Evolutionary conservation across 2,888 invertebrate species (phyloP), one percentile per base, ranked within the genome.

Genomic region (Acleris laterana): DNA sequence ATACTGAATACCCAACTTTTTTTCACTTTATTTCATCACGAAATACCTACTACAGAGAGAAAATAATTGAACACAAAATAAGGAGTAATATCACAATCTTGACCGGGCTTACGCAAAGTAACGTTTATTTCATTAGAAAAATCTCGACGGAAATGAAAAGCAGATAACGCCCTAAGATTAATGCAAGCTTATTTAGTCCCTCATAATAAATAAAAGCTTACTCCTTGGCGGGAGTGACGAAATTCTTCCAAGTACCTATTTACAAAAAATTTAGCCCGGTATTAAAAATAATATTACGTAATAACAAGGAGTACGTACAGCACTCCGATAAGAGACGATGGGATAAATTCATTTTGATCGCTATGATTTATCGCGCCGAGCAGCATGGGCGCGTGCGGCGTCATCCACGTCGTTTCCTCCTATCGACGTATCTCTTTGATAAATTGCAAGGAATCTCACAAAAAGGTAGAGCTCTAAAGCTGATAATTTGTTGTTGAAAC

Each of bases 391-490:
- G 80, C 77, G 77, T 80, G 81, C 83, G 80, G 74, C 81, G 85
- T 87, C 86, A 85, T 88, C 83, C 82, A 81, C 79, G 79, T 75
- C 74, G 76, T 76, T 79, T 77, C 82, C 79, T 77, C 77, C 71
- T 75, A 72, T 77, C 76, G 80, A 83, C 84, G 78, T 87, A 88
- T 88, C 84, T 81, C 70, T 79, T 77, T 89, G 87, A 90, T 88
- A 86, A 86, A 89, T 90, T 85, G 80, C 85, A 79, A 80, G 78
- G 81, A 83, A 86, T 83, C 78, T 84, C 77, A 75, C 76, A 79
- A 83, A 79, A 79, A 80, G 80, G 80, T 82, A 72, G 82, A 83
- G 79, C 78, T 79, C 73, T 78, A 75, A 80, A 80, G 13, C 38
- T 13, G 38, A 81, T 77, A 74, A 77, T 72, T 25, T 68, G 63